Conservation (phyloP, 2,888 invertebrate genomes). For the Eupithecia insigniata region DNA sequence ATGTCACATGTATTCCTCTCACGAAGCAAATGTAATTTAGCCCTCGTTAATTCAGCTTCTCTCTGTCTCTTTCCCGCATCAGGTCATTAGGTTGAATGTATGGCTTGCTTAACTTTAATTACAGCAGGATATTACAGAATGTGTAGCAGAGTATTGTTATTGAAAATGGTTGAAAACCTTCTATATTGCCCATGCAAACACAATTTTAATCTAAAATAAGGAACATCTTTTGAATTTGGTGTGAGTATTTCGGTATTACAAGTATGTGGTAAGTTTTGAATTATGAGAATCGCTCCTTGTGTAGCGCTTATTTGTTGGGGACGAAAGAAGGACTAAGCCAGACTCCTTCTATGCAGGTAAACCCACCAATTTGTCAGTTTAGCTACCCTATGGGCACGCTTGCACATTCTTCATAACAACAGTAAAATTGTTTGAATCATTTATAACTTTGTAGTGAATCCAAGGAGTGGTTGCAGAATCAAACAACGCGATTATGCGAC, state of each 20-base stretch:
- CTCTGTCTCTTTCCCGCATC: conserved; percentile 50
- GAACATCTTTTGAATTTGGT: background rate
- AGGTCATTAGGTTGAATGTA: conserved; percentile 58
- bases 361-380: background rate
- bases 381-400: background rate
- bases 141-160: conserved; percentile 42
- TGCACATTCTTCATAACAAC: background rate
- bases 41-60: conserved; percentile 62
- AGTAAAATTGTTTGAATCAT: background rate
- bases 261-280: background rate
- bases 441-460: background rate
- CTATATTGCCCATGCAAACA: background rate
- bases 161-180: conserved; percentile 19
- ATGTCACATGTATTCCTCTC: conserved; percentile 59
- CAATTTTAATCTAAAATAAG: background rate
- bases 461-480: conserved; percentile 37
- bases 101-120: conserved; percentile 73
- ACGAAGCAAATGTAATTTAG: conserved; percentile 70
- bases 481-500: conserved; percentile 43
- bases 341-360: background rate
- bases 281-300: background rate
- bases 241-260: background rate
- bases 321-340: background rate
- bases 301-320: background rate
- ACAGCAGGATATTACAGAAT: conserved; percentile 63